Evolutionary conservation across 2,888 invertebrate species (phyloP), one percentile per base, ranked within the genome.

Genomic region (Nephrotoma flavescens): DNA sequence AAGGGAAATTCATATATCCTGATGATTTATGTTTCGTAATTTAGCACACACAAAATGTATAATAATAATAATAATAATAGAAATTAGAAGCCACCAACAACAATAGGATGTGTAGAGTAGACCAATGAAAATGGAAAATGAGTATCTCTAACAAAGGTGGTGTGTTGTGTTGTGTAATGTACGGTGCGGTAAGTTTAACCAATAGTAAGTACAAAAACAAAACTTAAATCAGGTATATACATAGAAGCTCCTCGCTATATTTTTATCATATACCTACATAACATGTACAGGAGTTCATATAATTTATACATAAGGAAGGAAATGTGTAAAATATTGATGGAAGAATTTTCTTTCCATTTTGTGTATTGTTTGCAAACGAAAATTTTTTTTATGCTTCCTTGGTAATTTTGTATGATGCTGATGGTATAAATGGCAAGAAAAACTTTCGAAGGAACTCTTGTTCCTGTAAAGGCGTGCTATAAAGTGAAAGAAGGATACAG

Each of bases 261-360:
- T 71, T 6, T 71, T 19, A 71, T 71, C 52, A 57, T 57, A 57
- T 6, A n/a, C n/a, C 52, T 15, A 15, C 6, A 57, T 57, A 57
- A 15, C 5, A 57, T 57, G 52, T 57, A 57, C 52, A 57, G 19
- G 52, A 71, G 41, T 84, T 84, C 15, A 84, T 84, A 15, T 84
- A 42, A 42, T 83, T 83, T 83, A 83, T 83, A 83, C 41, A 83
- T 83, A 83, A 84, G 84, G 84, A 84, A 84, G 42, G 84, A 84
- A 84, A 84, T 42, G 84, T 42, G 84, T 84, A 84, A 84, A 84
- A 84, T 84, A 84, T 84, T 84, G 84, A 84, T 84, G 84, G 42
- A 84, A 42, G 6, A 42, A 84, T n/a, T 84, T 84, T 84, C 12
- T 47, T 47, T 11, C 3, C n/a, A 3, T 47, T 47, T 47, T 47